These are phyloP conservation scores for Tetheella fluctuosa DNA, from an alignment of 2,888 invertebrate species.

Conservation along the genomic window DNA sequence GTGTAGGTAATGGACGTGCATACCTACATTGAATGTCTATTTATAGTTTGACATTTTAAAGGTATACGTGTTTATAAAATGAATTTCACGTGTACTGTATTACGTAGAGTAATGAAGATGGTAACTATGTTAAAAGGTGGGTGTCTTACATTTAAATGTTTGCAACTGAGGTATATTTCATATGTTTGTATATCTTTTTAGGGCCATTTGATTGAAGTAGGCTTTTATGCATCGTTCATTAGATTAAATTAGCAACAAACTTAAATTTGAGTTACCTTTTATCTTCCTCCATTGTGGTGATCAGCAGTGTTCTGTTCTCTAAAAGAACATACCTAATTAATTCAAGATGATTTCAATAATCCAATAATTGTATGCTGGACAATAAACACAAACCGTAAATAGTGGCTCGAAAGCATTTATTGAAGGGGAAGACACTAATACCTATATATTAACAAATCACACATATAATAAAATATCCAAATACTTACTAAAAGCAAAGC, in stretches of 20 bases:
- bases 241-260: not conserved
- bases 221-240: not conserved
- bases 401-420: too few relatives aligned
- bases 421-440: too few relatives aligned
- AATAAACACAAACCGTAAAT: too few relatives aligned
- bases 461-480: slow-evolving; percentile 41
- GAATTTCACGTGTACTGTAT: slow-evolving; percentile 16
- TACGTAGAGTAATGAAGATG: slow-evolving; percentile 11
- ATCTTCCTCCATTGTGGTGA: not conserved
- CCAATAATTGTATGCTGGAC: too few relatives aligned
- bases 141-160: not conserved
- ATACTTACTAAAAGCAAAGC: slow-evolving; percentile 39
- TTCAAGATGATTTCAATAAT: too few relatives aligned
- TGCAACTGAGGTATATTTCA: not conserved
- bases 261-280: not conserved
- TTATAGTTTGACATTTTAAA: slow-evolving; percentile 5
- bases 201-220: not conserved
- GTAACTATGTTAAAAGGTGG: not conserved
- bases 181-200: not conserved
- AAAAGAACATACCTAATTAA: not conserved
- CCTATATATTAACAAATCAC: not conserved
- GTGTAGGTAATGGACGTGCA: not conserved
- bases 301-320: not conserved
- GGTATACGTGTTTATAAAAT: not conserved
- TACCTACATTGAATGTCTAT: not conserved